Conservation (phyloP, 2,888 invertebrate genomes). For the Cephalotes varians region DNA sequence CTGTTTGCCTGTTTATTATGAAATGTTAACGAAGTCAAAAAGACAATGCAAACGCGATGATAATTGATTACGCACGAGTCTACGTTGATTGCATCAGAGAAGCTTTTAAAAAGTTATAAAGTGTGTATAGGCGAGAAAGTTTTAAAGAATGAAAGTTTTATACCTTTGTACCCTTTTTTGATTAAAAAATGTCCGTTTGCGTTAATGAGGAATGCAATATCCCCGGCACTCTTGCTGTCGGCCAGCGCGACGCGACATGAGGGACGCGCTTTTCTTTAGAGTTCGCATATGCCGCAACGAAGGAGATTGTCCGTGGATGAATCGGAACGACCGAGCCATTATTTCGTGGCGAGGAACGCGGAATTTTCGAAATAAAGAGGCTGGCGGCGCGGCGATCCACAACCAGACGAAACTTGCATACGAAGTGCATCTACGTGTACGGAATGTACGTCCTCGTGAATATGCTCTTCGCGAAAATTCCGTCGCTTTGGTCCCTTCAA, state of each 20-base stretch:
- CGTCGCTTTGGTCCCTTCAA: constrained; percentile 51
- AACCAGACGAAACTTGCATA: constrained; percentile 75
- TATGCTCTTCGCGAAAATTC: constrained; percentile 59
- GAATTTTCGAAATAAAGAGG: constrained; percentile 82
- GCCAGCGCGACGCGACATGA: neutral
- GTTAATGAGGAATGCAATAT: constrained; percentile 49
- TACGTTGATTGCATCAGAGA: too few relatives aligned
- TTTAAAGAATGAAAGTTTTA: neutral
- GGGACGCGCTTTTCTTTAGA: constrained; percentile 60
- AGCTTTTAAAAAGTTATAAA: constrained; percentile 1
- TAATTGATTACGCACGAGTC: neutral
- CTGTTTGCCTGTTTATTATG: neutral
- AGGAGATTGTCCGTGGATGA: constrained; percentile 69
- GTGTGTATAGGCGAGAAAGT: neutral
- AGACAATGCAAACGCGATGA: neutral
- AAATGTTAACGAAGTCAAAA: neutral
- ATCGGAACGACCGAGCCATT: constrained; percentile 69
- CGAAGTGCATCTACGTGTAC: constrained; percentile 73
- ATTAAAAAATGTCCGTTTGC: constrained; percentile 21
- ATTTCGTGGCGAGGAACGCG: constrained; percentile 73
- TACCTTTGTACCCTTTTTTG: neutral
- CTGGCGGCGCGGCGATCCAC: constrained; percentile 44
- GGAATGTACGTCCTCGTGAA: constrained; percentile 62
- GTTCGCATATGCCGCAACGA: constrained; percentile 36
- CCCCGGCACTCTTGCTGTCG: neutral